Conservation (phyloP, 2,888 invertebrate species). For the Hydrotaea cyrtoneurina region DNA sequence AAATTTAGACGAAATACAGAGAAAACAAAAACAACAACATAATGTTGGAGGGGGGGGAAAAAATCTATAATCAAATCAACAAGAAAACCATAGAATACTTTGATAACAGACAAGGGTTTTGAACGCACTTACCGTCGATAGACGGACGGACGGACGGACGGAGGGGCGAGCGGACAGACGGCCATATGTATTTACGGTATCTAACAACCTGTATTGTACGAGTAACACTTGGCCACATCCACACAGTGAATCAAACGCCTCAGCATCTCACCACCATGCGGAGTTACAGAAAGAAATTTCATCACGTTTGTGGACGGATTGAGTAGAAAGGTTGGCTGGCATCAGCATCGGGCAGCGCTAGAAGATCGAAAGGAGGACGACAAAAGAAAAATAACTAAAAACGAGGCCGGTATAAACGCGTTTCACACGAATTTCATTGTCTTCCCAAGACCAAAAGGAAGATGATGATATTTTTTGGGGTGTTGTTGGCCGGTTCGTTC, state of each 20-base stretch:
- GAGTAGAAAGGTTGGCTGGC: slow-evolving; percentile 62
- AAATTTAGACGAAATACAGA: slow-evolving; percentile 56
- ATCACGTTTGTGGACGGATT: slow-evolving; percentile 62
- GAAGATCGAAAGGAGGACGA: not conserved
- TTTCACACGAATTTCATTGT: slow-evolving; percentile 55
- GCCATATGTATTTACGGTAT: slow-evolving; percentile 44
- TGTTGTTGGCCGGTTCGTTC: slow-evolving; percentile 51
- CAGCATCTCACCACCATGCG: slow-evolving; percentile 40
- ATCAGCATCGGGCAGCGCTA: not conserved
- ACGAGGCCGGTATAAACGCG: slow-evolving; percentile 54
- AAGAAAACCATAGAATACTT: slow-evolving; percentile 31
- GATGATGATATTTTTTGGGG: slow-evolving; percentile 55
- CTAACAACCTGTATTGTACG: slow-evolving; percentile 59
- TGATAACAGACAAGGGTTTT: slow-evolving; percentile 41
- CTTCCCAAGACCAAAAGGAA: slow-evolving; percentile 2
- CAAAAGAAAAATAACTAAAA: slow-evolving; percentile 20
- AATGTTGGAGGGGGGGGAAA: no score
- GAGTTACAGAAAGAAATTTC: slow-evolving; percentile 59
- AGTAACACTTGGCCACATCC: slow-evolving; percentile 58
- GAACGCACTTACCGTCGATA: slow-evolving; percentile 57
- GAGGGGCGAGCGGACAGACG: no score
- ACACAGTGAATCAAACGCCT: slow-evolving; percentile 16
- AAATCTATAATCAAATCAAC: slow-evolving; percentile 58
- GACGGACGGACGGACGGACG: slow-evolving; percentile 10
- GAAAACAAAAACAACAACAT: slow-evolving; percentile 19